A percentile compares a stretch with the other conserved stretches of the same genome.
Conservation (phyloP, 2,888 invertebrate genomes). For the Ceramica pisi region DNA sequence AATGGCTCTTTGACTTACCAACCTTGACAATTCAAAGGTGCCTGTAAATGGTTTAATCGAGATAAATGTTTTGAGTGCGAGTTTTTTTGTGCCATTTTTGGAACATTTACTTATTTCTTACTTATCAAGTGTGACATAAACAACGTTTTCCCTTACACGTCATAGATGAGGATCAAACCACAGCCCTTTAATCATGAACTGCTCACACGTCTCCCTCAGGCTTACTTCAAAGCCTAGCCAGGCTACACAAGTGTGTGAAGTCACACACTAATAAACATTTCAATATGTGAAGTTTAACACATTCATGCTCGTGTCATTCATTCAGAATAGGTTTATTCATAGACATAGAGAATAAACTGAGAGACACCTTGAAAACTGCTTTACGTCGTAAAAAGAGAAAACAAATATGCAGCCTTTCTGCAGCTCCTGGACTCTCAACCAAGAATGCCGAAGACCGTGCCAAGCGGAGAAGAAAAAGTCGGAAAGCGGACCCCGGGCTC, state of each 20-base stretch:
- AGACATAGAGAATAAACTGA: not conserved
- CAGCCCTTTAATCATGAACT: slow-evolving; percentile 21
- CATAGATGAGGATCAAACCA: slow-evolving; percentile 1
- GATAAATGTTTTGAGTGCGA: no score
- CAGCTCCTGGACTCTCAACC: no score
- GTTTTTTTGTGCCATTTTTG: no score
- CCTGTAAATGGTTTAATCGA: no score
- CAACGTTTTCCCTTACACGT: not conserved
- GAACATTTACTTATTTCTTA: no score
- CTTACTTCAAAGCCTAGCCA: not conserved
- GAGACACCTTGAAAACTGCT: not conserved
- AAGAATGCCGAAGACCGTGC: no score
- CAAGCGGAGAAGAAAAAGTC: no score
- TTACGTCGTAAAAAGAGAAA: not conserved
- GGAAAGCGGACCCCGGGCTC: no score
- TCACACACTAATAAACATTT: slow-evolving; percentile 22
- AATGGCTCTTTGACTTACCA: no score
- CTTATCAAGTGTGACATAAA: no score
- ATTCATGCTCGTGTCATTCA: not conserved
- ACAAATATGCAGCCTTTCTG: not conserved
- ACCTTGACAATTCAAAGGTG: no score
- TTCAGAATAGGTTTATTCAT: slow-evolving; percentile 2
- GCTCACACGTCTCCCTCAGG: not conserved
- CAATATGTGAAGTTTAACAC: slow-evolving; percentile 14
- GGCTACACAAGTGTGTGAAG: not conserved